Conservation (phyloP, 2,888 invertebrate species). For the Polymixis lichenea region DNA sequence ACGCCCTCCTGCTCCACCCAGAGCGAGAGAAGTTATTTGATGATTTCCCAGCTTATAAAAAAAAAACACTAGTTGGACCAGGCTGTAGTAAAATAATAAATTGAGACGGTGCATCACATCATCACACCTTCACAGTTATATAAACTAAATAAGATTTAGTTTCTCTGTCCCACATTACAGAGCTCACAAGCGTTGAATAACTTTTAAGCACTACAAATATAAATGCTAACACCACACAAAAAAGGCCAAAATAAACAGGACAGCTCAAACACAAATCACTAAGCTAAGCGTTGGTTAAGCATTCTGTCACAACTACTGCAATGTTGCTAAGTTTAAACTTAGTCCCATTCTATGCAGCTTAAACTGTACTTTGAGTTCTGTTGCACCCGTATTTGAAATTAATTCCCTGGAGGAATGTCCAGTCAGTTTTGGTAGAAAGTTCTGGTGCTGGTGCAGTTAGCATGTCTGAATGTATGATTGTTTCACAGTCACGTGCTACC, state of each 20-base stretch:
- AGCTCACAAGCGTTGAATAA: not conserved
- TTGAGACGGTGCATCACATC: too few species aligned
- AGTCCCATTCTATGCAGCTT: slow-evolving; percentile 48
- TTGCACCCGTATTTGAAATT: slow-evolving; percentile 52
- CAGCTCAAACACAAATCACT: slow-evolving; percentile 45
- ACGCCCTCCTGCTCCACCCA: too few species aligned
- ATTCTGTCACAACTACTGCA: slow-evolving; percentile 55
- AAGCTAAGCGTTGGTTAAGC: slow-evolving; percentile 46
- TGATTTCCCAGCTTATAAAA: too few species aligned
- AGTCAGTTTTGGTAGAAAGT: slow-evolving; percentile 35
- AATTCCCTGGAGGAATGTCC: slow-evolving; percentile 47
- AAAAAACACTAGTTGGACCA: too few species aligned
- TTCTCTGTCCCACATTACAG: not conserved
- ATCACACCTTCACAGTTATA: too few species aligned
- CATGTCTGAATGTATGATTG: slow-evolving; percentile 11
- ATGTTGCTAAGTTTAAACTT: slow-evolving; percentile 54
- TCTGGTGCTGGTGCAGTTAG: slow-evolving; percentile 7
- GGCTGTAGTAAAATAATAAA: too few species aligned
- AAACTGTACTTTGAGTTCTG: slow-evolving; percentile 50
- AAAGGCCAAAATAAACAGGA: not conserved
- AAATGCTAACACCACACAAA: not conserved
- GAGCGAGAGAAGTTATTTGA: too few species aligned
- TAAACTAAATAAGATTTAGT: too few species aligned
- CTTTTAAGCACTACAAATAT: not conserved
- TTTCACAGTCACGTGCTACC: not conserved